Evolutionary conservation across 1,140 invertebrate species (phyloP).

Genomic region (Scaptomyza montana): DNA sequence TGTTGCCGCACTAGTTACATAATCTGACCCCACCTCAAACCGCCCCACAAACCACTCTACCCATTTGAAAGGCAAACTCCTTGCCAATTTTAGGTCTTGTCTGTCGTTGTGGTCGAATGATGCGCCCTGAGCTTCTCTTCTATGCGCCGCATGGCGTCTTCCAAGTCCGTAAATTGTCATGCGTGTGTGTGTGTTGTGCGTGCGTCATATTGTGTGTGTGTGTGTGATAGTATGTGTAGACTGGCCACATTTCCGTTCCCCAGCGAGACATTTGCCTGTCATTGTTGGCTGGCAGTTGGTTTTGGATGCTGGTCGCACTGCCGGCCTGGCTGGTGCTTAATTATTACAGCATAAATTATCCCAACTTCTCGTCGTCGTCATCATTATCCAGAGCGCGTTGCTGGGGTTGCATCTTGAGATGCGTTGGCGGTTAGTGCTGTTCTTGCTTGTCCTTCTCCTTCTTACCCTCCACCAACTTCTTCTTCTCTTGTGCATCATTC

Average conservation of each 20-base stretch:
- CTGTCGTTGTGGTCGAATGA: constrained; percentile 44
- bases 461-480: constrained; percentile 37
- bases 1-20: constrained; percentile 16
- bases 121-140: constrained; percentile 15
- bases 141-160: constrained; percentile 40
- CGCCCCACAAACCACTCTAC: neutral
- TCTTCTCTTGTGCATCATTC: constrained; percentile 13
- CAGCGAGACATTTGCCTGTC: constrained; percentile 55
- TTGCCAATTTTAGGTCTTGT: constrained; percentile 35
- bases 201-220: constrained; percentile 2
- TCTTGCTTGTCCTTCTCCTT: constrained; percentile 1
- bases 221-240: constrained; percentile 3
- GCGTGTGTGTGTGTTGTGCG: constrained; percentile 14
- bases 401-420: constrained; percentile 59
- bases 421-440: constrained; percentile 27
- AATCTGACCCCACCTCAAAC: neutral
- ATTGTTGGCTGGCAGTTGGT: constrained; percentile 34
- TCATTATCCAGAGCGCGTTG: neutral
- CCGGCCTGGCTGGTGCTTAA: constrained; percentile 59
- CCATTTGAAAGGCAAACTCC: neutral
- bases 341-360: constrained; percentile 82
- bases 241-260: constrained; percentile 38
- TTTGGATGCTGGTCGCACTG: constrained; percentile 21
- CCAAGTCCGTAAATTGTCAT: constrained; percentile 32
- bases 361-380: constrained; percentile 2